Conservation (phyloP, 2,797 vertebrate species). For the Lepus oiostolus region DNA sequence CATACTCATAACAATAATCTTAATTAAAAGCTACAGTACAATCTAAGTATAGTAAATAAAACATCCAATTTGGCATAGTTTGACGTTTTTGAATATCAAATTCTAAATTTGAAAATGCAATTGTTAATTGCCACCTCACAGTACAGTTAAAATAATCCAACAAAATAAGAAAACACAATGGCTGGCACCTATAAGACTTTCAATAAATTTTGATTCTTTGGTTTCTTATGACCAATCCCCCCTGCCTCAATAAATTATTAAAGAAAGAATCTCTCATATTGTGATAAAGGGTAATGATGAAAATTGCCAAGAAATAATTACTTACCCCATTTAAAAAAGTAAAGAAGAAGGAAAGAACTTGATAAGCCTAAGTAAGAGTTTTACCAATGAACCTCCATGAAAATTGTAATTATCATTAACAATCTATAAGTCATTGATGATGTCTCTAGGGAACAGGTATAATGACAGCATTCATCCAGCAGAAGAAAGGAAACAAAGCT, state of each 20-base stretch:
- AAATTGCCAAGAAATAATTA: constrained; percentile 11
- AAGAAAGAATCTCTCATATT: not conserved
- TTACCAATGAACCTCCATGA: constrained; percentile 14
- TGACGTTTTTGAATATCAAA: not conserved
- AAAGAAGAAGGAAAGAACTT: constrained; percentile 30
- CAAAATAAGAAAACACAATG: not conserved
- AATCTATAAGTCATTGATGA: constrained; percentile 22
- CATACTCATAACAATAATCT: not conserved
- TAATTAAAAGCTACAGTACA: constrained; percentile 22
- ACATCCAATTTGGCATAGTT: not conserved
- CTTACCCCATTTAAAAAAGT: not conserved
- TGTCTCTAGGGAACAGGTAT: not conserved
- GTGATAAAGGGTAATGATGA: constrained; percentile 10
- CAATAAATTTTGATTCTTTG: constrained; percentile 7
- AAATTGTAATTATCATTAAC: constrained; percentile 18
- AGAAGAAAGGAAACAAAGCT: constrained; percentile 16
- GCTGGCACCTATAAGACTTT: not conserved
- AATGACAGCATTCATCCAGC: not conserved
- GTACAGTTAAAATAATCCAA: constrained; percentile 19
- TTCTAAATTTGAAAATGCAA: constrained; percentile 41
- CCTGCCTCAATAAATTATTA: not conserved
- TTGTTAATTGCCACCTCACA: not conserved
- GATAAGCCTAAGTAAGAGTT: not conserved
- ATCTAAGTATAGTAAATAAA: constrained; percentile 45
- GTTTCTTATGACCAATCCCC: not conserved